Evolutionary conservation across 2,797 vertebrate genomes (phyloP), one percentile per base, ranked within the genome.

Genomic region (Erpetoichthys calabaricus): DNA sequence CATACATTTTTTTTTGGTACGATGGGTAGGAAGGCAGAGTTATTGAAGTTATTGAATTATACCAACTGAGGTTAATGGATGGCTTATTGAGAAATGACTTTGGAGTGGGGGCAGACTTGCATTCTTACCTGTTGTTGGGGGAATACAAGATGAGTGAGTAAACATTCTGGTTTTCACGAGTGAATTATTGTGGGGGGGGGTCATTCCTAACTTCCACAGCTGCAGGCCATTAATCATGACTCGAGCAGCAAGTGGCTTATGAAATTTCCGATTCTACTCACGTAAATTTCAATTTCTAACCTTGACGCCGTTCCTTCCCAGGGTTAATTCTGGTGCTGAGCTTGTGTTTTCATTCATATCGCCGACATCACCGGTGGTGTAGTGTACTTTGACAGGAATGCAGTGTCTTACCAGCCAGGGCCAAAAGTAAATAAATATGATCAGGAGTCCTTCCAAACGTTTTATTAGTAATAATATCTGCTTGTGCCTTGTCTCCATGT

Each of bases 171-270:
- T 49, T 49, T 49, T 3, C 47, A 2, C 5, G 5, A 7, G 50
- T 47, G 46, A 47, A 50, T 47, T 47, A 57, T 41, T 4, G 45
- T n/a, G 25, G 42, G 45, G 51, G 6, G 3, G 41, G 46, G 8
- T 54, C 51, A 62, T 56, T 56, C 46, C 42, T 41, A 45, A 44
- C 47, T n/a, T 7, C 44, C 10, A 8, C 59, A 60, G 59, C 55
- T 60, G 59, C 55, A 57, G 55, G 42, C 25, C 55, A 51, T 57
- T 60, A 60, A 60, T 60, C 55, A 53, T 55, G 47, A 52, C 44
- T 54, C 8, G n/a, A 54, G 41, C 6, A 54, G 53, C 53, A 54
- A 54, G 42, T 56, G 59, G 53, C 42, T 47, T 57, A 56, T 61
- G 60, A 57, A 61, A 61, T 61, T 49, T 57, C 50, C 56, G 25